phyloP scores from a whole-genome alignment of 2,888 invertebrate species.

The Dryobotodes eremita region DNA sequence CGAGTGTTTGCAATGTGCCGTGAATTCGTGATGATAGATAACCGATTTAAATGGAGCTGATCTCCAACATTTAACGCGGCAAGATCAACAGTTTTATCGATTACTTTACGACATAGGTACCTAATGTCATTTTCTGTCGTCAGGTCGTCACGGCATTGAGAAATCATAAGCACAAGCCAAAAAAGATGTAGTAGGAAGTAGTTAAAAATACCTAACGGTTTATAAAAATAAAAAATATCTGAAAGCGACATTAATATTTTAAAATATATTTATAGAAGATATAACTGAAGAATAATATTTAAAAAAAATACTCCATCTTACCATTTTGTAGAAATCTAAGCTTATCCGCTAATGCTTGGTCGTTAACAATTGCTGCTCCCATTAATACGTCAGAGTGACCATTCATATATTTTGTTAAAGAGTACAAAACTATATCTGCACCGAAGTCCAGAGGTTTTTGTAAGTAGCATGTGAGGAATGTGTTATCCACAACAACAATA shows the following conservation, averaged over 20 bases:
- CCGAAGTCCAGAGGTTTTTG: conserved; percentile 97
- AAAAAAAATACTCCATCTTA: conserved; percentile 74
- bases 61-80: background rate
- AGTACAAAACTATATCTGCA: conserved; percentile 97
- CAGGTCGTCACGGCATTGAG: no score
- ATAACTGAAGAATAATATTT: rapidly evolving
- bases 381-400: conserved; percentile 99
- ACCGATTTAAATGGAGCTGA: background rate
- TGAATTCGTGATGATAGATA: conserved; percentile 17
- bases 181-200: background rate
- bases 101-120: background rate
- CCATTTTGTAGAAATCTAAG: conserved; percentile 97
- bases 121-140: background rate
- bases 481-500: conserved; percentile 65
- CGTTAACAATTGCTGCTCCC: conserved; percentile 96
- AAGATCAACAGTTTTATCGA: background rate
- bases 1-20: background rate
- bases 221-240: background rate
- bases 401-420: conserved; percentile 99
- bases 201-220: background rate
- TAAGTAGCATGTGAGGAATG: conserved; percentile 95
- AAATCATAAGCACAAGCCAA: background rate
- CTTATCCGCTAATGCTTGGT: conserved; percentile 93
- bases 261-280: background rate
- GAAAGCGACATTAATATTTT: background rate